Base-by-base conservation (phyloP, 2,888 invertebrate species). In the Synergus laeviventris region DNA sequence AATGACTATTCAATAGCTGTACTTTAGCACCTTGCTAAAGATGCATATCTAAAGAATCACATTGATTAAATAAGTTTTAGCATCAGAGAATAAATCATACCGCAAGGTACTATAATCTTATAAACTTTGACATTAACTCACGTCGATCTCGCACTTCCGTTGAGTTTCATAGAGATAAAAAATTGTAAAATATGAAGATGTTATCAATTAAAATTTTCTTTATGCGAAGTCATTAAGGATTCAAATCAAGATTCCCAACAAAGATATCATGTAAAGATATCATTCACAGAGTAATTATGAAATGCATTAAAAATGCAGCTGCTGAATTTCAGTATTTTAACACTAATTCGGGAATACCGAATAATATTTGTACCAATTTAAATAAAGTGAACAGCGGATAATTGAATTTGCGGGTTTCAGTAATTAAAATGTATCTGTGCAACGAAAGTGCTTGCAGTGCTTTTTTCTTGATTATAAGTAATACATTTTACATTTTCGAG, bases 171-270 rank as follows among this genome's bases (percentile, higher is more conserved):
- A 8, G 21, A 24, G 18, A 16, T 64, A 42, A 64, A 66, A 45
- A 42, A 42, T 3, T 66, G 1, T 9, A n/a, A 45, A 66, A 45
- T 45, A 38, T 38, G 18, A 16, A 38, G n/a, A 38, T 16, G 12
- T 66, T 66, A 66, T 66, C 66, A 45, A 24, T 24, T 14, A 18
- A 45, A 45, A 66, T 66, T 31, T 42, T 16, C 42, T 21, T 66
- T 39, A 1, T n/a, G 21, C 42, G 11, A 39, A 16, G 45, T n/a
- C 16, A 45, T 66, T 66, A 45, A 45, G 24, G 66, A 66, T 66
- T 24, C 16, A 14, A 66, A 42, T 45, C 21, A 16, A 45, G 42
- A 66, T 66, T 66, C 24, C 45, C 8, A 54, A 9, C 14, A 11
- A 24, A 14, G 66, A 45, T 14, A 66, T 61, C 31, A 61, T 31